phyloP scores from a whole-genome alignment of 2,888 invertebrate species.

The Rhabditophanes sp. region DNA sequence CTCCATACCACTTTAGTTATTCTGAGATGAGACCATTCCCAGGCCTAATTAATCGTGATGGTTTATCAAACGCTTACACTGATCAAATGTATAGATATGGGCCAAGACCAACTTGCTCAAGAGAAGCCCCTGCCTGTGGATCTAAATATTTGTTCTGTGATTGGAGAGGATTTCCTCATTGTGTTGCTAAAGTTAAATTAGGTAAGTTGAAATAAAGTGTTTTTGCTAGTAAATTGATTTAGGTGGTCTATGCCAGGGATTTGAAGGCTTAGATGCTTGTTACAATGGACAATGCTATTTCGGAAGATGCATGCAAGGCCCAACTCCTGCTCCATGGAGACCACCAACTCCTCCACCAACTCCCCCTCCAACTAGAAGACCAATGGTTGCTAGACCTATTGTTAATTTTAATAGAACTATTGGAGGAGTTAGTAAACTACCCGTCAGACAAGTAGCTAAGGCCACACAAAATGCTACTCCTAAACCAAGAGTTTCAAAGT shows the following conservation, averaged over 20 bases:
- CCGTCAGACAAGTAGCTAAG: slow-evolving; percentile 5
- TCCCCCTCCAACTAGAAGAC: slow-evolving; percentile 3
- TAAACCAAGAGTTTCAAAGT: slow-evolving; percentile 10
- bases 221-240: no score
- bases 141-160: slow-evolving; percentile 42
- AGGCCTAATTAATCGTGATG: slow-evolving; percentile 33
- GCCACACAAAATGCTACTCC: slow-evolving; percentile 10
- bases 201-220: no score
- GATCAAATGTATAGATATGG: slow-evolving; percentile 42
- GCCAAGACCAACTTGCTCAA: slow-evolving; percentile 33
- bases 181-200: slow-evolving; percentile 34
- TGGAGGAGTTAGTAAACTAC: slow-evolving; percentile 11
- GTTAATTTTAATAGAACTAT: not conserved
- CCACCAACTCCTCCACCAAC: slow-evolving; percentile 8
- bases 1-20: slow-evolving; percentile 39
- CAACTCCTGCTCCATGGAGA: slow-evolving; percentile 18
- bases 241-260: slow-evolving; percentile 37
- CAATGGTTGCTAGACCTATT: not conserved
- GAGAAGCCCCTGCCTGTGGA: slow-evolving; percentile 32
- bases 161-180: slow-evolving; percentile 33
- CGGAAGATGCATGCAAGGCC: slow-evolving; percentile 32
- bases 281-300: slow-evolving; percentile 34
- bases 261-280: slow-evolving; percentile 34
- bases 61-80: slow-evolving; percentile 41
- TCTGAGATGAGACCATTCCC: slow-evolving; percentile 39